Evolutionary conservation across 2,797 vertebrate species (phyloP).

Genomic region (Heterohyrax brucei): DNA sequence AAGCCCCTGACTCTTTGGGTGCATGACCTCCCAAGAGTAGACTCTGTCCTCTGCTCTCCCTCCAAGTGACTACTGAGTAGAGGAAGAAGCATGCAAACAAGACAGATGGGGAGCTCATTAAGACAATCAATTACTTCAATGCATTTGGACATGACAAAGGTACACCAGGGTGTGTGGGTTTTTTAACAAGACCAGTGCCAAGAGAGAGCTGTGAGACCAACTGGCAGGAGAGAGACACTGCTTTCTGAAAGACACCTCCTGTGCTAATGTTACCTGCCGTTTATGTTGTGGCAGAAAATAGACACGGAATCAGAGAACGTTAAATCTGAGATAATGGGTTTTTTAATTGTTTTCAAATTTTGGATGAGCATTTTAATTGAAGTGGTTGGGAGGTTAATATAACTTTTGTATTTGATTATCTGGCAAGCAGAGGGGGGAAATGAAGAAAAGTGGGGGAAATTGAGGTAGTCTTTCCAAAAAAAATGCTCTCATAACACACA

Average conservation of each 20-base stretch:
- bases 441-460: conserved; percentile 69
- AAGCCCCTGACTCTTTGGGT: neutral
- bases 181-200: conserved; percentile 82
- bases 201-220: neutral
- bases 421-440: conserved; percentile 65
- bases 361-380: conserved; percentile 85
- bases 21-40: neutral
- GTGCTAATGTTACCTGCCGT: conserved; percentile 74
- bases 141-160: conserved; percentile 87
- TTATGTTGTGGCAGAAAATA: neutral
- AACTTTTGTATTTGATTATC: conserved; percentile 83
- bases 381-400: conserved; percentile 77
- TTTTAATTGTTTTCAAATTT: conserved; percentile 86
- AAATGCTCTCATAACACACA: neutral
- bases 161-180: conserved; percentile 80
- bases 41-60: neutral
- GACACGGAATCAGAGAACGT: conserved; percentile 62
- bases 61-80: neutral
- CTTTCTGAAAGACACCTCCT: conserved; percentile 73
- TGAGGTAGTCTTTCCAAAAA: neutral
- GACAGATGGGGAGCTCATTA: conserved; percentile 88
- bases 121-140: conserved; percentile 86
- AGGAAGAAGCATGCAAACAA: conserved; percentile 78
- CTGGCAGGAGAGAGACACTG: neutral
- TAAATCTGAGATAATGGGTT: conserved; percentile 80